Conservation (phyloP, 2,888 invertebrate genomes). For the Pristionchus mayeri region DNA sequence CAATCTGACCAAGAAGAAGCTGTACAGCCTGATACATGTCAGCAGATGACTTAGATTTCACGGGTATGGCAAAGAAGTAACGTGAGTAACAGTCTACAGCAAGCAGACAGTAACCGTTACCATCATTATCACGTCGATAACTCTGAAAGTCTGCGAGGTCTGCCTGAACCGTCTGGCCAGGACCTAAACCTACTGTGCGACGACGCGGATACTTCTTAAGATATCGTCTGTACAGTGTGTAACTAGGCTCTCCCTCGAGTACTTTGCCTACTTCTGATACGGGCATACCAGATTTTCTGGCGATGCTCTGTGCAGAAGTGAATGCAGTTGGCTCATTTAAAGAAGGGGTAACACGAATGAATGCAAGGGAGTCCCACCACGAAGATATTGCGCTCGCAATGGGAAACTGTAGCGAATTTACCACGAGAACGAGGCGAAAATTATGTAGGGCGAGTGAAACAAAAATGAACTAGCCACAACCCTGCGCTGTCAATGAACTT, state of each 20-base stretch:
- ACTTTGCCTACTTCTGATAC: neutral
- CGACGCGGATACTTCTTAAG: neutral
- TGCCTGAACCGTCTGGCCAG: neutral
- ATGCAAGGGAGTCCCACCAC: too few species aligned
- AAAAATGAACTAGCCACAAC: too few species aligned
- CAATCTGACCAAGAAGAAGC: neutral
- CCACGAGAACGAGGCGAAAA: too few species aligned
- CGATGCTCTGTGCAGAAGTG: neutral
- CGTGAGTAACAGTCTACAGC: neutral
- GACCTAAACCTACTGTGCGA: neutral
- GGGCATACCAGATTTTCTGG: neutral
- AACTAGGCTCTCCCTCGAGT: neutral
- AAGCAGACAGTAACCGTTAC: neutral
- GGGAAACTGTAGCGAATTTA: too few species aligned
- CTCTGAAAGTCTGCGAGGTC: slow-evolving; percentile 28
- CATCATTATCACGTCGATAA: too few species aligned
- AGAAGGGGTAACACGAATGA: too few species aligned
- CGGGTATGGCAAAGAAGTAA: neutral
- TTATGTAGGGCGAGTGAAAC: too few species aligned
- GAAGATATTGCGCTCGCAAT: too few species aligned
- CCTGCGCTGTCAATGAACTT: too few species aligned
- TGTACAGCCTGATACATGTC: neutral
- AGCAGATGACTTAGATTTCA: neutral
- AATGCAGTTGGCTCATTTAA: neutral
- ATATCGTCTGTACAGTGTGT: neutral